Base-by-base conservation (phyloP, 1,140 invertebrate genomes). In the Pseudobourletiella spinata region DNA sequence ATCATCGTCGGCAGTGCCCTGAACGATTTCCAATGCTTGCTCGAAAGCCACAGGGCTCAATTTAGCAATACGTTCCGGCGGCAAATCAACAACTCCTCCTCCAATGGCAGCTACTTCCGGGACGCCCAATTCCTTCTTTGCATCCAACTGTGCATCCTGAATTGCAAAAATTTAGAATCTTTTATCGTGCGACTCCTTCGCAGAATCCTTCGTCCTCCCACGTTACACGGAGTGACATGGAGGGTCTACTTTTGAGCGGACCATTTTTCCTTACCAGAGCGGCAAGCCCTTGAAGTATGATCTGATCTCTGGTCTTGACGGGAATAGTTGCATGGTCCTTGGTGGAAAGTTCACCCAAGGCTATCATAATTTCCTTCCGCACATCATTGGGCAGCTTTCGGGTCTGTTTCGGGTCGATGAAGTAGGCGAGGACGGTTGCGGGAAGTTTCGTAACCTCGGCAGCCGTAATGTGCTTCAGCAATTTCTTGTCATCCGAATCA, bases 341-440 rank as follows among this genome's bases (percentile, higher is more conserved):
- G 14, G 67, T 66, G 4, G 55, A 59, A 1, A 69, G 28, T 48
- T 65, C 64, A 15, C 67, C 67, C 54, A 69, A 35, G 2, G 67
- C 67, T 54, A 69, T 66, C 63, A 69, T 63, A 25, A 69, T 64
- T 61, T 69, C 67, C 32, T 69, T 69, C 14, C 64, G 32, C 0
- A 64, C 64, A 18, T 51, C 61, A 16, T 55, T 26, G 1, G 66
- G 63, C n/a, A 68, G 32, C 39, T 65, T 65, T 22, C 30, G 44
- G 2, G 66, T 68, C 52, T 68, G 66, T 51, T 43, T 57, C 2
- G 25, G 57, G 29, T 69, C 67, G 22, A 69, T 57, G 28, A 69
- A 69, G 43, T 69, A 69, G 2, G 67, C 67, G 8, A 69, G 30
- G 8, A 69, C 67, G 2, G 67, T 57, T 1, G 67, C 67, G 2